Base-by-base conservation (phyloP, 30 jellyfish, hydroid and myxozoan genomes). In the Sanderia malayensis region DNA sequence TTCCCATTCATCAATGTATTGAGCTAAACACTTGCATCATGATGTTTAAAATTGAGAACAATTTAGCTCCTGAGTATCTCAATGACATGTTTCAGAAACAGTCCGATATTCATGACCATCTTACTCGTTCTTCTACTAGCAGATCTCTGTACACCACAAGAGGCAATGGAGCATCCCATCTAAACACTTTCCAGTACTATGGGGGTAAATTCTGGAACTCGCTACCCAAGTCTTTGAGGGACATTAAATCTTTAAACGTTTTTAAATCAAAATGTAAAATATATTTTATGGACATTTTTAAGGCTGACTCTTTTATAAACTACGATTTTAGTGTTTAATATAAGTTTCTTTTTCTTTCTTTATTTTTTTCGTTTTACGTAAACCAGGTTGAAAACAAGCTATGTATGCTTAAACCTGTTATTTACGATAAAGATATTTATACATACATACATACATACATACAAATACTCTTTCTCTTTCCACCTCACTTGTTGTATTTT, bases 301-400 rank as follows among this genome's bases (percentile, higher is more conserved):
- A 8, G 22, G 29, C 26, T 57, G 58, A 17, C 7, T 28, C 58
- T 62, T 62, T 26, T 62, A 33, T 13, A 4, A 62, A 62, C 57
- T 62, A 62, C 30, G 55, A 27, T 26, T 62, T 62, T 62, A 62
- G 26, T 62, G 23, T 31, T 1, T 62, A 26, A 28, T 31, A 24
- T 8, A 8, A 1, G 22, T 26, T 62, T 24, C 30, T 26, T 62
- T 24, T 24, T 23, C 13, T 62, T 26, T 30, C 24, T 10, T n/a
- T 59, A 11, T 62, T 26, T 22, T 31, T 19, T 31, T 4, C 32
- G 20, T 59, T 59, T 19, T 59, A 19, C 13, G 71, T 62, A 62
- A 31, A 62, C 74, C 74, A 62, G 74, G 74, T 23, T 62, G 74
- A 26, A 25, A 62, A 62, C 74, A 62, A 24, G 74, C 74, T 62